Conservation (phyloP, 2,113 vertebrate genomes). For the Perca flavescens region DNA sequence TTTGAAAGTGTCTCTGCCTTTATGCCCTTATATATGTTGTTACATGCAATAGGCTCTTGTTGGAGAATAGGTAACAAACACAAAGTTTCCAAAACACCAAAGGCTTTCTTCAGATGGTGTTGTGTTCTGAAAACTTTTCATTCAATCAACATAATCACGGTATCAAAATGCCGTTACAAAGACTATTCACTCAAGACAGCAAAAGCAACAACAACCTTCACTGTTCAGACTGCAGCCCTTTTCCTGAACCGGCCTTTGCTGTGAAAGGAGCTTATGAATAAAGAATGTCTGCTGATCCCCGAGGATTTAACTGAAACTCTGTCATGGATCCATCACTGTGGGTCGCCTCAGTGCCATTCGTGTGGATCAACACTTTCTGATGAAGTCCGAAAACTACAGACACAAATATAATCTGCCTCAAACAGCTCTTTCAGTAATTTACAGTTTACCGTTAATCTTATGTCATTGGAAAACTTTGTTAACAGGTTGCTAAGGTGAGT, state of each 20-base stretch:
- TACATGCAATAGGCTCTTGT: no score
- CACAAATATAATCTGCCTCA: not conserved
- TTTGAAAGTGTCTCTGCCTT: not conserved
- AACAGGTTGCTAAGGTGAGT: slow-evolving; percentile 18
- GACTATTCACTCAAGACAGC: not conserved
- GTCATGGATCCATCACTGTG: slow-evolving; percentile 24
- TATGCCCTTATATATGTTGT: not conserved
- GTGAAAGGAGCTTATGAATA: slow-evolving; percentile 61
- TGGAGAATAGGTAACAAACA: not conserved
- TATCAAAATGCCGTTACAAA: not conserved
- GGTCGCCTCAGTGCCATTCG: not conserved
- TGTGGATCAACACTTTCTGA: not conserved
- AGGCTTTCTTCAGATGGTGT: not conserved
- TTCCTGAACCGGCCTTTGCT: slow-evolving; percentile 39
- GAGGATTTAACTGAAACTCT: slow-evolving; percentile 48
- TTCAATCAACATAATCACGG: not conserved
- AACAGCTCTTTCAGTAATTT: not conserved
- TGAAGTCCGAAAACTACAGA: not conserved
- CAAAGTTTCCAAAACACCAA: not conserved
- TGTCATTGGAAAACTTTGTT: slow-evolving; percentile 23
- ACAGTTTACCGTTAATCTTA: not conserved
- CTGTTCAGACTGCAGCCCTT: slow-evolving; percentile 18
- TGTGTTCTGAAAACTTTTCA: not conserved
- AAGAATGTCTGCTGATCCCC: slow-evolving; percentile 44
- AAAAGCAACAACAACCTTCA: not conserved